Evolutionary conservation across 2,888 invertebrate species (phyloP), one percentile per base, ranked within the genome.

Genomic region (Drosophila anceps): DNA sequence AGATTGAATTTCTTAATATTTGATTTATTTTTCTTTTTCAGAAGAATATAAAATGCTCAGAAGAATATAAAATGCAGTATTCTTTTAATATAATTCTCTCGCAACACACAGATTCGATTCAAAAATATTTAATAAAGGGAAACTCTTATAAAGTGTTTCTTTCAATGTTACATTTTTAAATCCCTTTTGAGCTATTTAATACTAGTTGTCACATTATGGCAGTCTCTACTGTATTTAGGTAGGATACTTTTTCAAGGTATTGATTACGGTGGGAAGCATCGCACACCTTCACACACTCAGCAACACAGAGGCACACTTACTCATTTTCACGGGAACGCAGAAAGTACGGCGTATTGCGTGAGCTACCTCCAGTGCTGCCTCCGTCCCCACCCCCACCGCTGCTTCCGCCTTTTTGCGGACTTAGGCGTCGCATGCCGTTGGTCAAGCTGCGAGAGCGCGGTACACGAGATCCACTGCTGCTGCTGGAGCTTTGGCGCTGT

Each of bases 271-370:
- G 87, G 81, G 88, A 90, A 88, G 63, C 64, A 54, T 75, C 50
- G 35, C 71, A 53, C 37, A 35, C 33, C 51, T 51, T 20, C 13
- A 13, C 15, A 31, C 29, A 31, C n/a, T 10, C 31, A 13, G 35
- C 18, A 13, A 27, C 37, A 53, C 20, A n/a, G 39, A 12, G 9
- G 12, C 24, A 15, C 39, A 92, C 93, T 92, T 87, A 93, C 93
- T 93, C 93, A 80, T 92, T 92, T 72, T 91, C 92, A 51, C 92
- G 90, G 39, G 93, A 92, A 75, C 93, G 90, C 48, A 93, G 76
- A 75, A 92, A 91, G 62, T 92, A 91, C 33, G 93, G 93, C n/a
- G 92, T 92, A 84, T 93, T 93, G 77, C 91, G 85, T 64, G 92
- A 88, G 58, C 90, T 86, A 53, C 83, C 88, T 4, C 84, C 84